Conservation (phyloP, 2,888 invertebrate species). For the Erynnis tages region DNA sequence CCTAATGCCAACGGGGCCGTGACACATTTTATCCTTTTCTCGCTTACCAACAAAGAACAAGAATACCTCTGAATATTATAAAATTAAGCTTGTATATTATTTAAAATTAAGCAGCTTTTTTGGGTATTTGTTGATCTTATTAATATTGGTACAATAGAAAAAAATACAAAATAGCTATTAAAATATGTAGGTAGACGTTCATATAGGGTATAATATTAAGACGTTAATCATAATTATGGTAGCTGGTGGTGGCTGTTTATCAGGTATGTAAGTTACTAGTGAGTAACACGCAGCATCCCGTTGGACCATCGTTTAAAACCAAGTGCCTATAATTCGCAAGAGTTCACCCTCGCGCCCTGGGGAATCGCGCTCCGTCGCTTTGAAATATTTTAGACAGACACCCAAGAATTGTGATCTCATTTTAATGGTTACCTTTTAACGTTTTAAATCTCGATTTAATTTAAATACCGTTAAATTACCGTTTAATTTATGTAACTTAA, state of each 20-base stretch:
- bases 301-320: slow-evolving; percentile 71
- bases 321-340: slow-evolving; percentile 76
- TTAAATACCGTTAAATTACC: no score
- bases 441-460: background rate
- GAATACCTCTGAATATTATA: no score
- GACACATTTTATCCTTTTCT: background rate
- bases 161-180: no score
- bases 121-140: no score
- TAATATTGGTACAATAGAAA: no score
- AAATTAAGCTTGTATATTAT: no score
- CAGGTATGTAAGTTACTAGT: slow-evolving; percentile 45
- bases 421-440: slow-evolving; percentile 24
- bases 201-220: no score
- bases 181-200: no score
- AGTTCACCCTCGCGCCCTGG: slow-evolving; percentile 67
- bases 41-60: no score
- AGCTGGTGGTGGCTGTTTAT: slow-evolving; percentile 34
- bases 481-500: no score
- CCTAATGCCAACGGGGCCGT: background rate
- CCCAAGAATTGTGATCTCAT: slow-evolving; percentile 27
- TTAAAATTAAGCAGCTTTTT: no score
- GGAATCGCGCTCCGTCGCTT: slow-evolving; percentile 60
- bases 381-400: slow-evolving; percentile 61
- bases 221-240: no score
- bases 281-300: slow-evolving; percentile 58